Conservation (phyloP, 2,888 invertebrate species). For the Erynnis tages region DNA sequence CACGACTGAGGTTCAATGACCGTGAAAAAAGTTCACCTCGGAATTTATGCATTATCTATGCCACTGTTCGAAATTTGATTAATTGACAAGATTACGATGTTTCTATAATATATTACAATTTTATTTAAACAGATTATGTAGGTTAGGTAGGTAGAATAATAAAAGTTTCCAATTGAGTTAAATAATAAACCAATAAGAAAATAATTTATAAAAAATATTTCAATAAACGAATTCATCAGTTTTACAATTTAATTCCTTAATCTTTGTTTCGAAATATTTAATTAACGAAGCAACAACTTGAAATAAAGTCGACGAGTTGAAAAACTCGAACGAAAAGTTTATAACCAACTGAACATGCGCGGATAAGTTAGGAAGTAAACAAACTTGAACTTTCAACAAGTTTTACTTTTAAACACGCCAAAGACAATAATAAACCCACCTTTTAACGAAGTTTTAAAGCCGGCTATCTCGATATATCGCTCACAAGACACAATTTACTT, state of each 20-base stretch:
- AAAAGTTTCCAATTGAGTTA: background rate
- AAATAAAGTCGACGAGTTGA: constrained; percentile 26
- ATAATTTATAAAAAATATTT: too few species aligned
- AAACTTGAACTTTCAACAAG: constrained; percentile 63
- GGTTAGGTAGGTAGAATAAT: background rate
- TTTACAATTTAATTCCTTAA: constrained; percentile 10
- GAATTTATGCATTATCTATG: constrained; percentile 21
- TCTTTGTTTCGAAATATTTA: constrained; percentile 16
- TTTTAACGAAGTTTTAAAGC: constrained; percentile 45
- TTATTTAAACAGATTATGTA: background rate
- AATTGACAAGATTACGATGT: constrained; percentile 4
- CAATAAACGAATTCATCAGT: too few species aligned
- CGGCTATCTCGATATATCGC: constrained; percentile 45
- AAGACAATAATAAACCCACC: constrained; percentile 47
- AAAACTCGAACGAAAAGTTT: constrained; percentile 38
- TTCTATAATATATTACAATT: too few species aligned
- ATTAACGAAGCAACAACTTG: constrained; percentile 24
- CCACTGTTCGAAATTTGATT: constrained; percentile 16
- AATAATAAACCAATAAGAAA: too few species aligned
- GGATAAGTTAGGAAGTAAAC: constrained; percentile 64
- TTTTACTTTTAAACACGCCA: constrained; percentile 37
- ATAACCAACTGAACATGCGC: constrained; percentile 64
- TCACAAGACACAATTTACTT: constrained; percentile 66
- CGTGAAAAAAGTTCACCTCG: constrained; percentile 40
- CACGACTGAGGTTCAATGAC: constrained; percentile 57